Conservation (phyloP, 2,113 vertebrate species). For the Campylomormyrus numenius region DNA sequence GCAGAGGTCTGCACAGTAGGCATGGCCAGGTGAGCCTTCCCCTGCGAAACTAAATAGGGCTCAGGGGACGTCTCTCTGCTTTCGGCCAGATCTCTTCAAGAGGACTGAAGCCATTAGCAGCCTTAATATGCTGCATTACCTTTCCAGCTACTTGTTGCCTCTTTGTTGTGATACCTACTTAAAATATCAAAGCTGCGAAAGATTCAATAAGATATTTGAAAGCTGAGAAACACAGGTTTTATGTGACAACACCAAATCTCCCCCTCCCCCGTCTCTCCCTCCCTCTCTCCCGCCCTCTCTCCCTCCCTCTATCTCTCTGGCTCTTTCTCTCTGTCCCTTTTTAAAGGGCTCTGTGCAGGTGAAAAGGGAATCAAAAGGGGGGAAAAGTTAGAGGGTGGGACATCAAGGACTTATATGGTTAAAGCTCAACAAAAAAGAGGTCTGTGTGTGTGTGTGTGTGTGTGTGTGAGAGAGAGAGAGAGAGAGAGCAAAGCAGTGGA, state of each 20-base stretch:
- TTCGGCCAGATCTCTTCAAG: constrained; percentile 57
- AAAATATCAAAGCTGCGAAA: constrained; percentile 83
- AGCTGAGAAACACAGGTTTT: constrained; percentile 76
- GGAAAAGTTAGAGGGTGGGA: constrained; percentile 55
- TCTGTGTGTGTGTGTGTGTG: constrained; percentile 39
- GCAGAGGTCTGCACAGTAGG: constrained; percentile 49
- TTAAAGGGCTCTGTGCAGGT: constrained; percentile 43
- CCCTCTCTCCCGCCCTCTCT: constrained; percentile 28
- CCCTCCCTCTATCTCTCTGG: neutral
- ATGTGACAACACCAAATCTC: constrained; percentile 68
- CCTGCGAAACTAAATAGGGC: constrained; percentile 71
- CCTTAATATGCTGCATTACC: constrained; percentile 60
- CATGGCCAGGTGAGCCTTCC: constrained; percentile 51
- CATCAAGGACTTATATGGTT: constrained; percentile 48
- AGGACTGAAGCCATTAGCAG: constrained; percentile 59
- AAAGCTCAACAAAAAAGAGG: constrained; percentile 58
- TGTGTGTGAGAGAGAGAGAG: neutral
- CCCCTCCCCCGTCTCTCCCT: constrained; percentile 46
- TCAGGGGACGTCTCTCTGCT: constrained; percentile 65
- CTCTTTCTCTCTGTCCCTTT: constrained; percentile 32
- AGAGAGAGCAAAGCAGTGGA: constrained; percentile 58
- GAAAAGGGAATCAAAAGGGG: constrained; percentile 57
- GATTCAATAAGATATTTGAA: constrained; percentile 83
- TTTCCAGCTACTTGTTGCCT: constrained; percentile 61
- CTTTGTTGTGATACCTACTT: constrained; percentile 83